A percentile compares a stretch with the other conserved stretches of the same genome.
Evolutionary conservation across 2,888 invertebrate genomes (phyloP).

Genomic region (Calephelis perditalis): DNA sequence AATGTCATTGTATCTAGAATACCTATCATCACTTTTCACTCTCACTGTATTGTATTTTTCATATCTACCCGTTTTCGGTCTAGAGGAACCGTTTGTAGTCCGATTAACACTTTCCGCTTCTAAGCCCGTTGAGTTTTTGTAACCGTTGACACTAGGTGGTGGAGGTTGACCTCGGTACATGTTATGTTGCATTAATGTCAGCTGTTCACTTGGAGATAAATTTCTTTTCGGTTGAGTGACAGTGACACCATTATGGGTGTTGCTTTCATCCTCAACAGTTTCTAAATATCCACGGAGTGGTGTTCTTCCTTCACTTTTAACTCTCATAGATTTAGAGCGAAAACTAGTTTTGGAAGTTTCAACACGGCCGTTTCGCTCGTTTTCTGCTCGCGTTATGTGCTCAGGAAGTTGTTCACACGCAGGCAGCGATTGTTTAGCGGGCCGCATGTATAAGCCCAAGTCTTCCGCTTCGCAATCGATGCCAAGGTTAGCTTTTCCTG

Average conservation of each 20-base stretch:
- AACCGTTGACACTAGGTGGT: slow-evolving; percentile 42
- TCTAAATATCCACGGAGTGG: slow-evolving; percentile 65
- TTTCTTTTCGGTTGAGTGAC: slow-evolving; percentile 75
- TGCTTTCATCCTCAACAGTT: slow-evolving; percentile 45
- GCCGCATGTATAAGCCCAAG: slow-evolving; percentile 67
- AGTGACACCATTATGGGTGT: slow-evolving; percentile 61
- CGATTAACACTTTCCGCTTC: slow-evolving; percentile 69
- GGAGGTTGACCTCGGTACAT: slow-evolving; percentile 58
- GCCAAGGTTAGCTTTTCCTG: slow-evolving; percentile 52
- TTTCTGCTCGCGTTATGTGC: slow-evolving; percentile 56
- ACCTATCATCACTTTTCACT: slow-evolving; percentile 73
- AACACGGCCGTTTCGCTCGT: slow-evolving; percentile 61
- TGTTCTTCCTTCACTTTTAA: slow-evolving; percentile 71
- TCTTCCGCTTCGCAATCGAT: slow-evolving; percentile 65
- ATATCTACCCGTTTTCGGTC: slow-evolving; percentile 69
- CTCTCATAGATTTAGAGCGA: slow-evolving; percentile 73
- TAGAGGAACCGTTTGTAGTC: slow-evolving; percentile 62
- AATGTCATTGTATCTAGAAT: slow-evolving; percentile 67
- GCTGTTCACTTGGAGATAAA: slow-evolving; percentile 71
- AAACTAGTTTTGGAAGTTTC: slow-evolving; percentile 67
- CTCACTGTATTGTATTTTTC: slow-evolving; percentile 54
- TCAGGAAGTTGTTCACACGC: slow-evolving; percentile 68
- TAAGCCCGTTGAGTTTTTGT: slow-evolving; percentile 55
- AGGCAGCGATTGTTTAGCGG: slow-evolving; percentile 64
- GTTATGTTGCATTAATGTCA: slow-evolving; percentile 70